A percentile compares a stretch with the other conserved stretches of the same genome.
Evolutionary conservation across 2,797 vertebrate genomes (phyloP).

Genomic region (Percopsis omiscomaycus): DNA sequence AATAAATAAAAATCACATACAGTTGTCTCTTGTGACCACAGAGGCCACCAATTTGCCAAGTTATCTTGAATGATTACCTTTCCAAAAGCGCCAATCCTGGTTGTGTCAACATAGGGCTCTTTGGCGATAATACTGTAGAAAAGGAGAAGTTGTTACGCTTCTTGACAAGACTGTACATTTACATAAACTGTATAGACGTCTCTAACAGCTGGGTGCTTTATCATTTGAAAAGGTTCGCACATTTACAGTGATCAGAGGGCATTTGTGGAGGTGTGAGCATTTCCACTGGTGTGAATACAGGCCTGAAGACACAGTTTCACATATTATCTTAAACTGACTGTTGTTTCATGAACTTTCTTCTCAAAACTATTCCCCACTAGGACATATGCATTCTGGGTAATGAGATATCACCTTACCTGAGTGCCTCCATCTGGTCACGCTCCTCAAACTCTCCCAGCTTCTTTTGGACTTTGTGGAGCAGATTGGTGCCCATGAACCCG

Average conservation of each 20-base stretch:
- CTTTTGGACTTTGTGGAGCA: slow-evolving; percentile 87
- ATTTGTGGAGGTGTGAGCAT: too few species aligned
- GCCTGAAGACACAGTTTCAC: too few species aligned
- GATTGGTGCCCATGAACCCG: slow-evolving; percentile 92
- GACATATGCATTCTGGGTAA: too few species aligned
- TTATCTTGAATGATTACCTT: slow-evolving; percentile 78
- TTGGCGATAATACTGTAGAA: slow-evolving; percentile 77
- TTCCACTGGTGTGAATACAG: too few species aligned
- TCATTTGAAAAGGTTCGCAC: too few species aligned
- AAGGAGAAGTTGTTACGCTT: not conserved
- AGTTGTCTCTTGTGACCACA: not conserved
- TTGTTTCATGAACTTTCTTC: too few species aligned
- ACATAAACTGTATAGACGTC: too few species aligned
- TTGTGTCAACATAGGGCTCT: slow-evolving; percentile 86
- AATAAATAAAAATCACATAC: not conserved
- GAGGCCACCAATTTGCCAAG: not conserved
- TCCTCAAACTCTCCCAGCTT: slow-evolving; percentile 88
- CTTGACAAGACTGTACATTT: too few species aligned
- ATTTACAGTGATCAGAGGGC: too few species aligned
- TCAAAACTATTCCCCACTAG: too few species aligned
- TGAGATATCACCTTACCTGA: slow-evolving; percentile 73
- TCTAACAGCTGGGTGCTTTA: too few species aligned
- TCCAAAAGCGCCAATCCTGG: slow-evolving; percentile 90
- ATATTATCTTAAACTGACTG: too few species aligned
- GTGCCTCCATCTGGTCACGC: slow-evolving; percentile 86